These are phyloP conservation scores for Tortrix viridana DNA, from an alignment of 2,888 invertebrate genomes.

Conservation along the genomic window DNA sequence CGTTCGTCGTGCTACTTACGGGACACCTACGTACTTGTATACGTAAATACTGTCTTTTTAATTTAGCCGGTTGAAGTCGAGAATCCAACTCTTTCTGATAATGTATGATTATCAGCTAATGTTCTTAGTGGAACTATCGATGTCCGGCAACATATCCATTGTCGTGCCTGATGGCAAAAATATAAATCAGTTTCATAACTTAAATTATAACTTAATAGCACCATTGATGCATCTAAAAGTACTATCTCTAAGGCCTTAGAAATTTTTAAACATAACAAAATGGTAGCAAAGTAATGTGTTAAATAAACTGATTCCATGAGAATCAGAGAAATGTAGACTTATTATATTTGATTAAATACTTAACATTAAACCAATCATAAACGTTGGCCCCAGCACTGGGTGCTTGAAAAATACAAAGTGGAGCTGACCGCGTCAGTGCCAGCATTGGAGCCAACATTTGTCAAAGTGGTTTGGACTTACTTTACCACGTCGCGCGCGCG, in stretches of 20 bases:
- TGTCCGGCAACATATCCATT: conserved; percentile 36
- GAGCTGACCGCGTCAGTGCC: conserved; percentile 23
- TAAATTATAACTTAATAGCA: not conserved
- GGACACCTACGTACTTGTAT: too few species aligned
- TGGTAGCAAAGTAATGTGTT: not conserved
- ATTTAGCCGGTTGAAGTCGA: not conserved
- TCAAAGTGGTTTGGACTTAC: not conserved
- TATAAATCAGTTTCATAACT: conserved; percentile 15
- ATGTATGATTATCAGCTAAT: conserved; percentile 38
- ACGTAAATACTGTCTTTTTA: too few species aligned
- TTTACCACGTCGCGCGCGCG: conserved; percentile 30
- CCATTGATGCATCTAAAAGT: conserved; percentile 15
- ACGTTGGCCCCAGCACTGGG: conserved; percentile 15
- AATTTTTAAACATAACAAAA: conserved; percentile 5
- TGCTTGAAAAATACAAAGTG: conserved; percentile 22
- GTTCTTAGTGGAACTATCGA: conserved; percentile 27
- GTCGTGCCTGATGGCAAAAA: conserved; percentile 33
- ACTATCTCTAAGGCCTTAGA: conserved; percentile 33
- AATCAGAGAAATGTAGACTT: conserved; percentile 14
- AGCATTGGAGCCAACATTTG: conserved; percentile 29
- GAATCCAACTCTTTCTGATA: conserved; percentile 37
- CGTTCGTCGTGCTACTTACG: too few species aligned
- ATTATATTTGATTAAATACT: too few species aligned
- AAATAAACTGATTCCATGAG: conserved; percentile 14
- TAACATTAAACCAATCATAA: conserved; percentile 7